phyloP scores from a whole-genome alignment of 2,113 vertebrate genomes.

The human (Homo sapiens) region GRCh38 chr3:107586501-107587000 shows the following conservation, averaged over 20 bases:
- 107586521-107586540: neutral
- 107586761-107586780: no score
- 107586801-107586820: no score
- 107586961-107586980: no score
- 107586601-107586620: neutral
- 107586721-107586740: neutral
- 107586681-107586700: conserved; percentile 23
- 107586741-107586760: neutral
- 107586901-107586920: no score
- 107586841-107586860: no score
- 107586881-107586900: no score
- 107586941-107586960: no score
- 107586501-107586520: neutral
- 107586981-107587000: no score
- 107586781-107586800: no score
- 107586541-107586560: neutral
- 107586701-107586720: neutral
- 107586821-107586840: no score
- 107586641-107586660: neutral
- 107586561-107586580: conserved; percentile 32
- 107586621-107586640: neutral
- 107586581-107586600: neutral
- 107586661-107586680: conserved; percentile 25
- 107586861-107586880: no score
- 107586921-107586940: no score